phyloP scores from a whole-genome alignment of 2,888 invertebrate species.

The Melanostoma scalare region DNA sequence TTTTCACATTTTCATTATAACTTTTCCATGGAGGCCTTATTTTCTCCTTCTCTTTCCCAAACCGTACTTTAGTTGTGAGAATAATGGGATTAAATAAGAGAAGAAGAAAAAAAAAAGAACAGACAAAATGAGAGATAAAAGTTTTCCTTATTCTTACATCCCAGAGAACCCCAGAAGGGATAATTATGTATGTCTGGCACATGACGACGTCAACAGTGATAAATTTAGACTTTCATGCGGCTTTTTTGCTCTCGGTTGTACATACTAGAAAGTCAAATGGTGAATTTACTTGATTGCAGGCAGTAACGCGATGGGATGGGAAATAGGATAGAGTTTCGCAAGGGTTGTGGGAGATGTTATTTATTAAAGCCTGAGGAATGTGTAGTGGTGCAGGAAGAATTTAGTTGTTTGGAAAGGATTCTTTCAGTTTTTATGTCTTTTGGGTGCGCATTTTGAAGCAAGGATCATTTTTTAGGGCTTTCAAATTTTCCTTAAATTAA shows the following conservation, averaged over 20 bases:
- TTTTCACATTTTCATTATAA: constrained; percentile 69
- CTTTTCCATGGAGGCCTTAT: constrained; percentile 45
- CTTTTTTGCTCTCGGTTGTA: not conserved
- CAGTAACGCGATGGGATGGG: constrained; percentile 22
- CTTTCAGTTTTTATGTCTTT: constrained; percentile 28
- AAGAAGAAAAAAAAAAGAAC: not conserved
- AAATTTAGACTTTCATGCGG: constrained; percentile 62
- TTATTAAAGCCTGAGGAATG: not conserved
- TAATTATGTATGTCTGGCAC: constrained; percentile 69
- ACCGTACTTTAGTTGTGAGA: constrained; percentile 50
- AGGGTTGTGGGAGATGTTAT: not conserved
- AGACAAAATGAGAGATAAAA: constrained; percentile 52
- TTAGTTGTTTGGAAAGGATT: constrained; percentile 40
- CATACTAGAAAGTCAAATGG: constrained; percentile 46
- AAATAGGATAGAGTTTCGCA: not conserved
- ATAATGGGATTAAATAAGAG: constrained; percentile 65
- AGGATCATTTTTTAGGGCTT: no score
- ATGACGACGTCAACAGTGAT: constrained; percentile 71
- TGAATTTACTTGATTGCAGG: constrained; percentile 65
- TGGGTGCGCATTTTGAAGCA: not conserved
- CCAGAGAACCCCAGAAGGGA: constrained; percentile 54
- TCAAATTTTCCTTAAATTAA: no score
- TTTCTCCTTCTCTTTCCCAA: not conserved
- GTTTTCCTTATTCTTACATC: constrained; percentile 31
- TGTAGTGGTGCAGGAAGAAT: not conserved